Evolutionary conservation across 2,113 vertebrate species (phyloP).

Genomic region (Clarias macrocephalus): DNA sequence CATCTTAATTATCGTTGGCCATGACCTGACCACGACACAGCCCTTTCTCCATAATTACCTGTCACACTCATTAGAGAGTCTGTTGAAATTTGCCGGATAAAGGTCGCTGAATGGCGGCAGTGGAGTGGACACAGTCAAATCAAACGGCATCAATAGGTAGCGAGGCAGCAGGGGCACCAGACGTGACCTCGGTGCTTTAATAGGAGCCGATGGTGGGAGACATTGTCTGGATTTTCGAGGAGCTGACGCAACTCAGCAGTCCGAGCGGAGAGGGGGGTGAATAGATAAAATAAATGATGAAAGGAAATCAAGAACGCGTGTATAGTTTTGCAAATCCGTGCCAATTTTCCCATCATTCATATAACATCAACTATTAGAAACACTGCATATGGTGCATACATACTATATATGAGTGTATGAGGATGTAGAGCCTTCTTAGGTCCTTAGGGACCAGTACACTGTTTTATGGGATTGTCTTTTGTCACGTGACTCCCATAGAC

Average conservation of each 20-base stretch:
- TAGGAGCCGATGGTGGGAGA: not conserved
- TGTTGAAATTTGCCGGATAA: constrained; percentile 36
- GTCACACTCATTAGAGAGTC: constrained; percentile 53
- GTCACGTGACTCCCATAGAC: too few relatives aligned
- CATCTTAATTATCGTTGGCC: constrained; percentile 51
- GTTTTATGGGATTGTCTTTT: not conserved
- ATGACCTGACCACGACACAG: not conserved
- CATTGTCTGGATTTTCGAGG: not conserved
- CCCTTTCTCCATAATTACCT: constrained; percentile 58
- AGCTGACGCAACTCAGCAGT: not conserved
- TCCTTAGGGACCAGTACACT: not conserved
- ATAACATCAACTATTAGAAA: not conserved
- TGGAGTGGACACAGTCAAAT: not conserved
- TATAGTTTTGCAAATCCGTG: not conserved
- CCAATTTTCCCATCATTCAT: not conserved
- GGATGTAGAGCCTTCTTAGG: not conserved
- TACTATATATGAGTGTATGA: not conserved
- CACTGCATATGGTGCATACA: not conserved
- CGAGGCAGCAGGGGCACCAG: constrained; percentile 5
- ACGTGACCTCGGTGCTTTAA: not conserved
- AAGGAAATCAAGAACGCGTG: not conserved
- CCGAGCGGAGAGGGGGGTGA: too few relatives aligned
- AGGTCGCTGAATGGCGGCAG: not conserved
- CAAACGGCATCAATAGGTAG: not conserved
- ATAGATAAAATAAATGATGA: not conserved